phyloP scores from a whole-genome alignment of 2,888 invertebrate species.

The Conops quadrifasciatus region DNA sequence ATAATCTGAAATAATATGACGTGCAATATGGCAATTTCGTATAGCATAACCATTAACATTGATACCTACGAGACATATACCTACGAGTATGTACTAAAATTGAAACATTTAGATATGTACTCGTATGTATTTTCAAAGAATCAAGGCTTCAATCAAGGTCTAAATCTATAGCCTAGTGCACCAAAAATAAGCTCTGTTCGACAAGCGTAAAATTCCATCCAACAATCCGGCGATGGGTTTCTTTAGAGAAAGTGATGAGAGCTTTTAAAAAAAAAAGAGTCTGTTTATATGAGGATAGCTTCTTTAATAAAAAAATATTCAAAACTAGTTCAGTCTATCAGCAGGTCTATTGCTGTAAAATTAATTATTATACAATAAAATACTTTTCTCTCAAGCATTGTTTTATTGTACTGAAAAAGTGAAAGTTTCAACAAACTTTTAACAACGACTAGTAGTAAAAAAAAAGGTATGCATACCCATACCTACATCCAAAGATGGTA shows the following conservation, averaged over 20 bases:
- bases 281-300: too few relatives aligned
- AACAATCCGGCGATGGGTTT: too few relatives aligned
- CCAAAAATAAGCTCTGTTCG: too few relatives aligned
- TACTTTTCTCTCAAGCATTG: not conserved
- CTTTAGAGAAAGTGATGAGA: too few relatives aligned
- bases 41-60: too few relatives aligned
- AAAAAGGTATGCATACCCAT: not conserved
- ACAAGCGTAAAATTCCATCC: too few relatives aligned
- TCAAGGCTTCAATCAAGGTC: too few relatives aligned
- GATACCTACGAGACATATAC: not conserved
- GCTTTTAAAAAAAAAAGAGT: too few relatives aligned
- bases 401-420: constrained; percentile 8
- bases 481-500: not conserved
- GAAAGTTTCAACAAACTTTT: not conserved
- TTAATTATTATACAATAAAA: not conserved
- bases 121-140: not conserved
- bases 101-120: not conserved
- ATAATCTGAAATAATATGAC: too few relatives aligned
- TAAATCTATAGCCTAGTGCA: too few relatives aligned
- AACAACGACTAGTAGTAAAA: not conserved
- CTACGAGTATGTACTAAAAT: not conserved
- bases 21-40: too few relatives aligned
- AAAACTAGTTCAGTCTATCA: not conserved
- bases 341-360: not conserved
- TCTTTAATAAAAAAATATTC: not conserved